These are phyloP conservation scores for Camelus bactrianus DNA, from an alignment of 2,113 vertebrate species.

Conservation along the genomic window DNA sequence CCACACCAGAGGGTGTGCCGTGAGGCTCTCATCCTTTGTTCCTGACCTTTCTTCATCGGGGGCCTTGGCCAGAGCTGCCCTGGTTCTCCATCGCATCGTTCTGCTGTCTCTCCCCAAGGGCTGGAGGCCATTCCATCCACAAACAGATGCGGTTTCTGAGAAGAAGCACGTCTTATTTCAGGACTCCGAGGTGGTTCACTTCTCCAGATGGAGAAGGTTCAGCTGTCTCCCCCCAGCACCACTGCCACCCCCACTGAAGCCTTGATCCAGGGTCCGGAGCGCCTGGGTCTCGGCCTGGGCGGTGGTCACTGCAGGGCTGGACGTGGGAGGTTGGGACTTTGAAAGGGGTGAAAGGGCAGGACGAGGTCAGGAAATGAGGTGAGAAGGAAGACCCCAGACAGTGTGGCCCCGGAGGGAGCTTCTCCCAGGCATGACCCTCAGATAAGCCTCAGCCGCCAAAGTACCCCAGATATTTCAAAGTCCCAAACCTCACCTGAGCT, in stretches of 20 bases:
- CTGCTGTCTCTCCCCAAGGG: not conserved
- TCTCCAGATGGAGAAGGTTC: not conserved
- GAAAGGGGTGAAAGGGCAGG: not conserved
- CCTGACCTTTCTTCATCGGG: no score
- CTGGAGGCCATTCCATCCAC: not conserved
- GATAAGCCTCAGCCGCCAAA: not conserved
- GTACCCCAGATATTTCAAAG: rapidly evolving
- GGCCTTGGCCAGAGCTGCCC: not conserved
- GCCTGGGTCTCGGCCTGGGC: not conserved
- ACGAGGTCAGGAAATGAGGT: not conserved
- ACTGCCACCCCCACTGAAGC: not conserved
- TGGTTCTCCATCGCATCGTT: not conserved
- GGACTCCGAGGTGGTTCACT: not conserved
- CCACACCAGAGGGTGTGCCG: not conserved
- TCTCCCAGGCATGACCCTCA: not conserved
- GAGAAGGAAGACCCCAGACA: not conserved
- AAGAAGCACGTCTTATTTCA: not conserved
- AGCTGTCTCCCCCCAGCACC: not conserved
- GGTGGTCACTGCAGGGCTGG: not conserved
- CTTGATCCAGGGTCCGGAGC: not conserved
- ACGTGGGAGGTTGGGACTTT: not conserved
- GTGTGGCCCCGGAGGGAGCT: not conserved
- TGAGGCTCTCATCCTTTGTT: not conserved
- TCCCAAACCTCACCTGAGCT: not conserved
- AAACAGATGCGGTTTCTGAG: not conserved